Percentiles rank a stretch among this genome's conserved stretches.
Conservation (phyloP, 2,888 invertebrate species). For the Ypsolopha scabrella region DNA sequence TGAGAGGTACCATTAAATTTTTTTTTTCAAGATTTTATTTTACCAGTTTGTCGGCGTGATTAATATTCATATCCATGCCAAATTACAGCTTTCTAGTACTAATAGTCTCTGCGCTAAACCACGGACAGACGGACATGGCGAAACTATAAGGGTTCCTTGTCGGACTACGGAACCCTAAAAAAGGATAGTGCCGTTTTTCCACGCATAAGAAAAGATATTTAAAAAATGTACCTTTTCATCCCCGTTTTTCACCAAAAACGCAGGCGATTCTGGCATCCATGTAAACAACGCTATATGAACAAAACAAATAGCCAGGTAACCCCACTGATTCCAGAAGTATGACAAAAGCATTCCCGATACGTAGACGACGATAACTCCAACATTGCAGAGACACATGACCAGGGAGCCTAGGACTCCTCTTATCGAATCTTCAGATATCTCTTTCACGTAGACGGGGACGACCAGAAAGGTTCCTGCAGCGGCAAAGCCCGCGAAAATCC, state of each 20-base stretch:
- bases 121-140: too few relatives aligned
- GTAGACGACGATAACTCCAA: slow-evolving; percentile 6
- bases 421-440: slow-evolving; percentile 4
- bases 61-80: too few relatives aligned
- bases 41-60: too few relatives aligned
- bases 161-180: too few relatives aligned
- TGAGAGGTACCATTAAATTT: too few relatives aligned
- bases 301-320: slow-evolving; percentile 1
- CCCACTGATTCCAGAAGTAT: background rate
- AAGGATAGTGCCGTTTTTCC: too few relatives aligned
- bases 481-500: slow-evolving; percentile 5
- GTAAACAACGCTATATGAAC: slow-evolving; percentile 2
- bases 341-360: slow-evolving; percentile 2
- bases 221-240: slow-evolving; percentile 9
- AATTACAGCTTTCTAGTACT: too few relatives aligned
- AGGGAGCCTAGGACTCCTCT: slow-evolving; percentile 6
- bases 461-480: slow-evolving; percentile 6
- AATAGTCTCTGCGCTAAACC: too few relatives aligned
- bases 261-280: slow-evolving; percentile 15
- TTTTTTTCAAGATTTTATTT: too few relatives aligned
- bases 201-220: too few relatives aligned
- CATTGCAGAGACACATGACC: slow-evolving; percentile 2
- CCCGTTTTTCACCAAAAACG: slow-evolving; percentile 10
- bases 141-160: too few relatives aligned
- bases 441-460: slow-evolving; percentile 6